phyloP scores from a whole-genome alignment of 2,888 invertebrate species.

The Polylopha cassiicola region DNA sequence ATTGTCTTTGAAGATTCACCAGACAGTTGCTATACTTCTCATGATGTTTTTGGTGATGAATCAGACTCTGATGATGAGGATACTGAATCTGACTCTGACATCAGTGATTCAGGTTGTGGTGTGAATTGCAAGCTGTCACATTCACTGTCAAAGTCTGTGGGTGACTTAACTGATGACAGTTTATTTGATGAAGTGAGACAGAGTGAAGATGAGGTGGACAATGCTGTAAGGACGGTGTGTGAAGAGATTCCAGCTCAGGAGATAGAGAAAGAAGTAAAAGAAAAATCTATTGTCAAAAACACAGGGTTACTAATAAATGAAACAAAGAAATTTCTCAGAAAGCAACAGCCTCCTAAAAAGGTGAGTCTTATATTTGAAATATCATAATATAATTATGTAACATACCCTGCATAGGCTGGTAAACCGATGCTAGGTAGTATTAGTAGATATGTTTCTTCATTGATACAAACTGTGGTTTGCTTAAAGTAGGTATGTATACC shows the following conservation, averaged over 20 bases:
- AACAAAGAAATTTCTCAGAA: conserved; percentile 41
- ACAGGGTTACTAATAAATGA: conserved; percentile 49
- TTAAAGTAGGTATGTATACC: too few species aligned
- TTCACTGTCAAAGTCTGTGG: conserved; percentile 51
- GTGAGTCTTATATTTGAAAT: conserved; percentile 44
- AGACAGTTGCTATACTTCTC: conserved; percentile 58
- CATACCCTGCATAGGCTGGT: too few species aligned
- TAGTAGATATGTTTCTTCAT: too few species aligned
- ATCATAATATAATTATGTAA: too few species aligned
- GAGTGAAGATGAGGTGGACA: conserved; percentile 58
- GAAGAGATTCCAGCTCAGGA: conserved; percentile 24
- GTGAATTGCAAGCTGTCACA: conserved; percentile 36
- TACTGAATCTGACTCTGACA: conserved; percentile 34
- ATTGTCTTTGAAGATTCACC: conserved; percentile 70
- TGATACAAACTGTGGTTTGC: too few species aligned
- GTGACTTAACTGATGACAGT: conserved; percentile 59
- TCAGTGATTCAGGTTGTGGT: conserved; percentile 49
- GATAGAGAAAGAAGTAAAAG: conserved; percentile 6
- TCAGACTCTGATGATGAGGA: conserved; percentile 32
- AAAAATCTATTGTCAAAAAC: conserved; percentile 24
- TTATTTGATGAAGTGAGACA: conserved; percentile 42
- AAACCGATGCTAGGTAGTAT: too few species aligned
- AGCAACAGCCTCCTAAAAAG: conserved; percentile 45
- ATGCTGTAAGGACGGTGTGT: conserved; percentile 34
- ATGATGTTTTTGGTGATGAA: conserved; percentile 56